Base-by-base conservation (phyloP, 2,888 invertebrate genomes). In the Sphinx pinastri region DNA sequence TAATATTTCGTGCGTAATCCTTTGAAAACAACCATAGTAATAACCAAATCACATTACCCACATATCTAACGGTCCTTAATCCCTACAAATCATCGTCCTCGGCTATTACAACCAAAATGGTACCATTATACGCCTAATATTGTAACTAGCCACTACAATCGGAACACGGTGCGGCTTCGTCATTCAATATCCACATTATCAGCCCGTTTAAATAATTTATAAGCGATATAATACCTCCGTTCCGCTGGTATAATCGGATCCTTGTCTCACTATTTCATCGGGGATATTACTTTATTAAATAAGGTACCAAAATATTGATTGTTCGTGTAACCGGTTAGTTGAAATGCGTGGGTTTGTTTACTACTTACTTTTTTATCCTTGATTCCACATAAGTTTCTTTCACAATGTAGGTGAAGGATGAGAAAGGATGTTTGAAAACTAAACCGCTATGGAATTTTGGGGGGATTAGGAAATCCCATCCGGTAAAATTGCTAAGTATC, bases 141-240 rank as follows among this genome's bases (percentile, higher is more conserved):
- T 16, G 19, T 47, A 19, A 16, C 47, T 63, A 12, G 63, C 63
- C 19, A 49, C 58, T 58, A 58, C 63, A 63, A 63, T 49, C 25
- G 2, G 57, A 2, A 19, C 19, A 19, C 47, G 12, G 47, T 49
- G 49, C 63, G 47, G 63, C 47, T 63, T 63, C 63, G 49, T 63
- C 19, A 63, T 49, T 49, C 12, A 47, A 63, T 63, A 63, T 63
- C 47, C 63, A 63, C 47, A 63, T 63, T 49, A 63, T 63, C 47
- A 49, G 47, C 19, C 47, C 63, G 63, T 63, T 63, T 63, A 13
- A 63, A 63, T 63, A 63, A 63, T 63, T 63, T 63, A 63, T 49
- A 63, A 47, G 63, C 47, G 12, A 19, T 63, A 49, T 63, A 63
- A 63, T 63, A 47, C 19, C 49, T 49, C 13, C 47, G 16, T 49